Evolutionary conservation across 2,797 vertebrate genomes (phyloP).

Genomic region (Schizothorax lantsangensis): DNA sequence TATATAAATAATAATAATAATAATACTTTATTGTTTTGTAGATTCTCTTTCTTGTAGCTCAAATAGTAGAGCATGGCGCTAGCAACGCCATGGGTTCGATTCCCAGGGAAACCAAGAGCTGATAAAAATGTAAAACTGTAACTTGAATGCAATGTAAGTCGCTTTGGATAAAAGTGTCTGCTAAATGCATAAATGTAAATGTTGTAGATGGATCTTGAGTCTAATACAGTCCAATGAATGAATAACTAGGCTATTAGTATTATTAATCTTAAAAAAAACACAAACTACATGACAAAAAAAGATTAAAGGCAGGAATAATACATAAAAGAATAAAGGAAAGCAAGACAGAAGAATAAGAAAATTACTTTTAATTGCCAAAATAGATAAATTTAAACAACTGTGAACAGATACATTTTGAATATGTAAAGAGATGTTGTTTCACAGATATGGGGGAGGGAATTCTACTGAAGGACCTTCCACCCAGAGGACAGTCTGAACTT

Average conservation of each 20-base stretch:
- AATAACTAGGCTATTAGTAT: background rate
- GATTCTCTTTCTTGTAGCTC: background rate
- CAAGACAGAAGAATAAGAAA: background rate
- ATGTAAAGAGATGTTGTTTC: background rate
- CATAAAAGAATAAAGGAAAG: background rate
- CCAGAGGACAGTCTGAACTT: background rate
- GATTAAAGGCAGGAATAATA: background rate
- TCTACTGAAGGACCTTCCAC: background rate
- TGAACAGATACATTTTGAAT: background rate
- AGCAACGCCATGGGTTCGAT: no score
- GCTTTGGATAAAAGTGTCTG: no score
- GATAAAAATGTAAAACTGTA: no score
- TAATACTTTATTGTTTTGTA: background rate
- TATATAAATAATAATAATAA: background rate
- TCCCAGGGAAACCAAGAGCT: no score
- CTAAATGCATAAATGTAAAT: no score
- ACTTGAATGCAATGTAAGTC: no score
- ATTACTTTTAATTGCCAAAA: background rate
- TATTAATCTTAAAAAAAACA: background rate
- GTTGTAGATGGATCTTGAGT: background rate
- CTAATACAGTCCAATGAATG: background rate
- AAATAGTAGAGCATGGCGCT: no score
- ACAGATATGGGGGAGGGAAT: background rate
- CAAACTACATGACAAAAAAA: background rate
- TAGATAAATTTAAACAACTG: no score